Evolutionary conservation across 2,113 vertebrate species (phyloP), one percentile per base, ranked within the genome.

Genomic region (Campylomormyrus tamandua): DNA sequence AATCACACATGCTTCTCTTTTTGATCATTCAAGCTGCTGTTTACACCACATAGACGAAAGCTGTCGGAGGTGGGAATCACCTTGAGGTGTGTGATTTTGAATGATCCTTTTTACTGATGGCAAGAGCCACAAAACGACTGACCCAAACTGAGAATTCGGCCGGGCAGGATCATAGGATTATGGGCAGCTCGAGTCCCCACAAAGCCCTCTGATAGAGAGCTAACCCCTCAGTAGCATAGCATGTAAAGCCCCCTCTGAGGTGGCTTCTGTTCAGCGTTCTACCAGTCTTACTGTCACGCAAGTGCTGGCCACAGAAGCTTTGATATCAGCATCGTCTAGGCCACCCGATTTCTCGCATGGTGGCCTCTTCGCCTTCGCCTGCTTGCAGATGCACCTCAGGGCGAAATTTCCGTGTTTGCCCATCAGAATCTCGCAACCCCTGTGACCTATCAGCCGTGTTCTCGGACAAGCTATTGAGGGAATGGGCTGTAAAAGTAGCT

Each of bases 121-220:
- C 10, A 53, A 10, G 9, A 84, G 45, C 39, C 89, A 39, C 53
- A 52, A 52, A 17, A 15, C 39, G 49, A 52, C 49, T 15, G 45
- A 86, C 24, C 53, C 27, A 31, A 70, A 70, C 62, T 1, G 62
- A 66, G 62, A 70, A 27, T 70, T n/a, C 0, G 5, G 45, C 50
- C 3, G 4, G 27, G n/a, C 15, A 1, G 53, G 89, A 77, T 87
- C 83, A 89, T 80, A 77, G 19, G 62, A 8, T 49, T 70, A 7
- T 8, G 35, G 53, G n/a, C 24, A 31, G 42, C 19, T 84, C 80
- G 19, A 3, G n/a, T n/a, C 53, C 21, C 35, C 70, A 9, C 88
- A 89, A 88, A 90, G 87, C 52, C 9, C 66, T 17, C 91, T 91
- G 89, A 90, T 70, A 11, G 87, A 56, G 62, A 90, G 9, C 24